Base-by-base conservation (phyloP, 2,113 vertebrate species). In the Ginglymostoma cirratum region DNA sequence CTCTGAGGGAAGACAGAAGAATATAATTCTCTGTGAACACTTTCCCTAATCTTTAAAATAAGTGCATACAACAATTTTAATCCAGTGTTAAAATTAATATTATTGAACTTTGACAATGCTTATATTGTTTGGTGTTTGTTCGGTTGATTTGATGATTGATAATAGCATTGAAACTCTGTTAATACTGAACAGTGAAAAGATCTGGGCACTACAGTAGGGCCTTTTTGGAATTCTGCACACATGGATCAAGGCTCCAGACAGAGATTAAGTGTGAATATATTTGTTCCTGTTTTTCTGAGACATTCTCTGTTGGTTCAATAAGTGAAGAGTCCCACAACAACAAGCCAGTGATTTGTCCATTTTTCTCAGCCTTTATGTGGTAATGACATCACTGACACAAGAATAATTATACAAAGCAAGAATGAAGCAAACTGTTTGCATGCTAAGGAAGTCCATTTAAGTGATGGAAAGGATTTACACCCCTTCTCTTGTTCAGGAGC, bases 251-350 rank as follows among this genome's bases (percentile, higher is more conserved):
- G 67, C 72, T 76, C 42, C 34, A 52, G 69, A 30, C 94, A 95
- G 24, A 72, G 45, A 52, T 95, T 76, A 72, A 69, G 69, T 95
- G 72, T 72, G 94, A 95, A 95, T 95, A 95, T 95, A 52, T 95
- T 95, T 95, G 94, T 70, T 76, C 45, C 67, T 21, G 10, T 95
- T 95, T 48, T 95, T 42, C 67, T 76, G 69, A 52, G 94, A 34
- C 72, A 76, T 69, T 34, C n/a, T 34, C 94, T 72, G 94, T 72
- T 95, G 67, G 69, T 95, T 95, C 52, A 95, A 95, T 76, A 95
- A 95, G 72, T 95, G 94, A 95, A 45, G 94, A 48, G 72, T 95
- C 94, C 7, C 15, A 65, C 94, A 72, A 30, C 38, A 72, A 72
- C 94, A 70, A 95, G 94, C 94, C 27, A 5, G 30, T 7, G 21